Percentiles rank a stretch among this genome's conserved stretches.
phyloP scores from a whole-genome alignment of 53 echinoderm and acorn worm genomes.

The Antedon mediterranea region DNA sequence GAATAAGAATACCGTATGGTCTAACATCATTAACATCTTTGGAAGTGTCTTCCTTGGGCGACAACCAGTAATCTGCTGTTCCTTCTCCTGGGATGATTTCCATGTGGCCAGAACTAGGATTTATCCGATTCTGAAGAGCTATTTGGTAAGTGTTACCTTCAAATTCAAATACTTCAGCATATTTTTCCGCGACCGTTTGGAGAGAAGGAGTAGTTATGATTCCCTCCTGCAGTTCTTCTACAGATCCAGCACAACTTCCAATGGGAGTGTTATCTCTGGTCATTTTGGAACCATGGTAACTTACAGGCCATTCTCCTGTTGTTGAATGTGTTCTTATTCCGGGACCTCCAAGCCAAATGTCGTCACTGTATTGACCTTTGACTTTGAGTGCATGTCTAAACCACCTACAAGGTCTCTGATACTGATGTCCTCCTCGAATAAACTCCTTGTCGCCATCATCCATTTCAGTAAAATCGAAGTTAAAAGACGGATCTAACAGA shows the following conservation, averaged over 20 bases:
- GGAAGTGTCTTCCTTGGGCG: slow-evolving; percentile 14
- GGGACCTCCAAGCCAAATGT: slow-evolving; percentile 11
- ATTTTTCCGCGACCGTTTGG: not conserved
- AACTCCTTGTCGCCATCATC: not conserved
- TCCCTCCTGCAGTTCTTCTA: not conserved
- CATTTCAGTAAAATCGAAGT: slow-evolving; percentile 8
- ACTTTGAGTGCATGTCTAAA: slow-evolving; percentile 12
- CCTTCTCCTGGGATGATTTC: not conserved
- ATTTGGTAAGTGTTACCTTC: slow-evolving; percentile 15
- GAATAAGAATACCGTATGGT: slow-evolving; percentile 20
- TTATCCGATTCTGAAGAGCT: slow-evolving; percentile 21
- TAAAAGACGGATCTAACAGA: slow-evolving; percentile 5
- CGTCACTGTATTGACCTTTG: slow-evolving; percentile 7
- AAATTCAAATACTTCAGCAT: not conserved
- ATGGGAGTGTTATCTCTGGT: not conserved
- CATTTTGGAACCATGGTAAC: slow-evolving; percentile 15
- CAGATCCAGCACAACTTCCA: not conserved
- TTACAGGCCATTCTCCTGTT: slow-evolving; percentile 18
- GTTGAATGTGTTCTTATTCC: slow-evolving; percentile 8
- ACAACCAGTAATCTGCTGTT: slow-evolving; percentile 20
- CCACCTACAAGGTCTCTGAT: slow-evolving; percentile 20
- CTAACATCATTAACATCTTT: slow-evolving; percentile 8
- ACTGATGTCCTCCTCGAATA: slow-evolving; percentile 4
- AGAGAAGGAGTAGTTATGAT: slow-evolving; percentile 10
- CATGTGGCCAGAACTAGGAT: not conserved